Evolutionary conservation across 2,888 invertebrate genomes (phyloP), one percentile per base, ranked within the genome.

Genomic region (Ormia ochracea): DNA sequence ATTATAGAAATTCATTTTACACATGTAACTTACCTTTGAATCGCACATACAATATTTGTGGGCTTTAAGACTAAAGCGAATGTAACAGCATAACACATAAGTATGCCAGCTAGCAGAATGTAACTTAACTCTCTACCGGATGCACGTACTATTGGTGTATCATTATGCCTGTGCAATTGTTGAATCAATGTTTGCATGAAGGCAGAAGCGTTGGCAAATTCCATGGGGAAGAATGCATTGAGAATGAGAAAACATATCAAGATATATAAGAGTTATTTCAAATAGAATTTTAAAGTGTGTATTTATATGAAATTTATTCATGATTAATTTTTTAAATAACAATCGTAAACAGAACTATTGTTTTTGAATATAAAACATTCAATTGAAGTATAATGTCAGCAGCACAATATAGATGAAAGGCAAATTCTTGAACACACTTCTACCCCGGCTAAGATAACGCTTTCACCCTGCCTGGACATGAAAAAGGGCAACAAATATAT

Each of bases 141-240:
- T 38, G 98, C 98, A 83, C 98, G 93, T n/a, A 99, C 99, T 59
- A 99, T 96, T 0, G 99, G 98, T 0, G 99, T 99, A 83, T 96
- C 94, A 90, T 98, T 96, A 91, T 96, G 94, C 17, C 93, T 90
- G 84, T 1, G 78, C 0, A 5, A 45, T 26, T 28, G 14, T 48
- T n/a, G n/a, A 7, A 12, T 14, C 14, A 17, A 17, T 43, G 48
- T 38, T 73, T 70, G 52, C 9, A 7, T 41, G n/a, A 17, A 4
- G n/a, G 2, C 6, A 17, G n/a, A 61, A 23, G 5, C 9, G 9
- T 33, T 59, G 12, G 2, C 3, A 54, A 45, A 59, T 56, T 36
- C 28, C 56, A 74, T 38, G 21, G 14, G 28, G n/a, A n/a, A 28
- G 21, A 4, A 19, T 58, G 14, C 19, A 68, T 59, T 38, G 7